Evolutionary conservation across 2,888 invertebrate genomes (phyloP).

Genomic region (Brachypalpus laphriformis): DNA sequence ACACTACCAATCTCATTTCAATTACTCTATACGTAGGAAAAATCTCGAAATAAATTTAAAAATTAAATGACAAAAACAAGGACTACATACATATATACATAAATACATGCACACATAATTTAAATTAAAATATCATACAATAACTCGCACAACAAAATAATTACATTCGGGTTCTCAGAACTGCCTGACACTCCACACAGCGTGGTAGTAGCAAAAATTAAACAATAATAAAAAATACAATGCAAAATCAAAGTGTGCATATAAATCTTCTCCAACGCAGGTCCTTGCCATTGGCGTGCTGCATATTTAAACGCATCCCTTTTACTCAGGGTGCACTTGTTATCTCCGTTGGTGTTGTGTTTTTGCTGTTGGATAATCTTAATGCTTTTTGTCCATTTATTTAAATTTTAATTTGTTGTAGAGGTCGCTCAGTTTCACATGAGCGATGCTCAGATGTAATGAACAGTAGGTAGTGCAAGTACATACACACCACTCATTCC

Average conservation of each 20-base stretch:
- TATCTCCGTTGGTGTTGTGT: background rate
- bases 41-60: constrained; percentile 23
- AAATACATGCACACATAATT: constrained; percentile 22
- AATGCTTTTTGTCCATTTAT: background rate
- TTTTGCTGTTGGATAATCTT: too few species aligned
- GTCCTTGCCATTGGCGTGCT: constrained; percentile 13
- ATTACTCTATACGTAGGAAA: constrained; percentile 13
- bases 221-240: background rate
- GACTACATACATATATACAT: background rate
- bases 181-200: background rate
- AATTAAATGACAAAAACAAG: constrained; percentile 27
- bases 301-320: background rate
- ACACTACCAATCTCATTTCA: constrained; percentile 46
- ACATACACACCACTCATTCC: too few species aligned
- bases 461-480: background rate
- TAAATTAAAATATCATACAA: constrained; percentile 59
- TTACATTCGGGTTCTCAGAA: constrained; percentile 24
- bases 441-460: background rate
- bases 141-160: constrained; percentile 50
- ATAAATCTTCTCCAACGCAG: constrained; percentile 41
- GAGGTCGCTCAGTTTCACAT: background rate
- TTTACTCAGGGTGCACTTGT: background rate
- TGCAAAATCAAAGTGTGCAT: constrained; percentile 43
- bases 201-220: constrained; percentile 21
- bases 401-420: background rate